These are phyloP conservation scores for Archips xylosteana DNA, from an alignment of 2,888 invertebrate genomes.

Conservation along the genomic window DNA sequence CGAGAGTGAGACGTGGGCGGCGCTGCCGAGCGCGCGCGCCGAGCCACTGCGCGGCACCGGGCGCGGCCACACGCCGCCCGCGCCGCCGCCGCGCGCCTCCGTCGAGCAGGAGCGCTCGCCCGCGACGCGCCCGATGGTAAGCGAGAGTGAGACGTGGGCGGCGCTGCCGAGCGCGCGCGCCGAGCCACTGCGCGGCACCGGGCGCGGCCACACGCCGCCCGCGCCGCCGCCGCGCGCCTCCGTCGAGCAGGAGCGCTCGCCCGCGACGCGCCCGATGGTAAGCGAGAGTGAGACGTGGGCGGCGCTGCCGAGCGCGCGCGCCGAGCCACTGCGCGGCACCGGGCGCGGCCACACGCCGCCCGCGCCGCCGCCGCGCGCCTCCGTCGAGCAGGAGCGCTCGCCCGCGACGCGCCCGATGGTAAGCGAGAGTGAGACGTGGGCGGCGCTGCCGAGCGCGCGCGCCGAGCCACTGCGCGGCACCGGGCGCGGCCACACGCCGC, in stretches of 20 bases:
- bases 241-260: conserved; percentile 58
- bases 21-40: conserved; percentile 87
- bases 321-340: conserved; percentile 58
- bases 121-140: conserved; percentile 63
- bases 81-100: conserved; percentile 74
- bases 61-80: conserved; percentile 64
- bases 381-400: conserved; percentile 61
- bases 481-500: conserved; percentile 59
- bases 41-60: conserved; percentile 56
- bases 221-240: conserved; percentile 76
- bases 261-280: conserved; percentile 63
- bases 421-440: conserved; percentile 95
- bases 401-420: conserved; percentile 62
- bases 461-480: conserved; percentile 59
- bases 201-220: conserved; percentile 61
- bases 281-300: conserved; percentile 96
- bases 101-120: conserved; percentile 58
- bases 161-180: conserved; percentile 88
- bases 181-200: conserved; percentile 56
- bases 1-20: conserved; percentile 95
- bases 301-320: conserved; percentile 88
- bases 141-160: conserved; percentile 95
- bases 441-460: conserved; percentile 89
- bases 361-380: conserved; percentile 74
- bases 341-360: conserved; percentile 61